Evolutionary conservation across 2,888 invertebrate species (phyloP).

Genomic region (Cataglyphis rosenhaueri): DNA sequence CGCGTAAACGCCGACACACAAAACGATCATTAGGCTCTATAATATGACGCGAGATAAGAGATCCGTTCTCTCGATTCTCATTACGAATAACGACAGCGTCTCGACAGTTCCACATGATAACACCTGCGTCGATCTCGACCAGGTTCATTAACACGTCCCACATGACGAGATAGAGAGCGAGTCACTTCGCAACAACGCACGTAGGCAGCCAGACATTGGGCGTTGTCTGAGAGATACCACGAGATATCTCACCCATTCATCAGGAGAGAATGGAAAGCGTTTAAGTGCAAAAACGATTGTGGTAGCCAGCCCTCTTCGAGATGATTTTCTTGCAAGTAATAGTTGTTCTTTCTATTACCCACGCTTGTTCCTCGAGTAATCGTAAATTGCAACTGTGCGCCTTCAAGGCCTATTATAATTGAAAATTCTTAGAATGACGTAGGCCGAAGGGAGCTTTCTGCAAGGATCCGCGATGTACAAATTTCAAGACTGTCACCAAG

Average conservation of each 20-base stretch:
- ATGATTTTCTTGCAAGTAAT: conserved; percentile 14
- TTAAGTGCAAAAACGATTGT: conserved; percentile 48
- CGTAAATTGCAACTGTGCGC: conserved; percentile 20
- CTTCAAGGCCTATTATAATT: conserved; percentile 38
- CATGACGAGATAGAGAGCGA: conserved; percentile 54
- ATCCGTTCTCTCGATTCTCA: conserved; percentile 1
- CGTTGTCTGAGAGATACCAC: conserved; percentile 37
- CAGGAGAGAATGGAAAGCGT: conserved; percentile 27
- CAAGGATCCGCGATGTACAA: conserved; percentile 20
- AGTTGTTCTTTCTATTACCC: background rate
- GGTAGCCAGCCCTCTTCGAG: background rate
- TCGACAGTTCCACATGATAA: conserved; percentile 54
- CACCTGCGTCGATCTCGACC: conserved; percentile 62
- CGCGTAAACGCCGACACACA: background rate
- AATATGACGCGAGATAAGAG: conserved; percentile 8
- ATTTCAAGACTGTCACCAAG: conserved; percentile 33
- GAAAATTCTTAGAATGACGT: conserved; percentile 24
- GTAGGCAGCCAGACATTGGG: conserved; percentile 64
- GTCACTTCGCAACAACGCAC: conserved; percentile 27
- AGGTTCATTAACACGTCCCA: conserved; percentile 71
- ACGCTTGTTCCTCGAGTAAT: conserved; percentile 25
- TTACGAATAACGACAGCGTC: background rate
- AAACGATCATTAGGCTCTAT: background rate
- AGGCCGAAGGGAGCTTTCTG: conserved; percentile 14
- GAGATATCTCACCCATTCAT: conserved; percentile 34